Percentiles rank a stretch among this genome's conserved stretches.
These are phyloP conservation scores for Oscheius sp. DNA, from an alignment of 2,888 invertebrate genomes.

Conservation along the genomic window DNA sequence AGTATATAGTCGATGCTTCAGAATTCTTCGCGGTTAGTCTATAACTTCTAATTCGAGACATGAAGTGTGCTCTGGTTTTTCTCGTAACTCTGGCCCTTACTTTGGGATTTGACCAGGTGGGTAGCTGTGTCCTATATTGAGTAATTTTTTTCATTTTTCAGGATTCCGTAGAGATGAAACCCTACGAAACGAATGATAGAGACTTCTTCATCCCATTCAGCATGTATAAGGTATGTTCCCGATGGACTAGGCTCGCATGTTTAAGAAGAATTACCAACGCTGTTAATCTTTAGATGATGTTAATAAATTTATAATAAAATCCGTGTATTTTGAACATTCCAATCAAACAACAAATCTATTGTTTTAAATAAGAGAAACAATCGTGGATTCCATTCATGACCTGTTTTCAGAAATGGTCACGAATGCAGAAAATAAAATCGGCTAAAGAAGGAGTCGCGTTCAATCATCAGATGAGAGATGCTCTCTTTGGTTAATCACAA, in stretches of 20 bases:
- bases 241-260: no score
- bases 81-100: no score
- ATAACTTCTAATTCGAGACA: no score
- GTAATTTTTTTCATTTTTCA: no score
- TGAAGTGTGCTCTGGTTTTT: no score
- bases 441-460: constrained; percentile 16
- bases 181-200: background rate
- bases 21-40: no score
- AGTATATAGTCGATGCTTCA: no score
- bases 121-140: no score
- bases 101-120: no score
- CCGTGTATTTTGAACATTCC: background rate
- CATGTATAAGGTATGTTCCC: constrained; percentile 6
- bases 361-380: background rate
- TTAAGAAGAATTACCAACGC: no score
- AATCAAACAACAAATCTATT: background rate
- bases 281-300: background rate
- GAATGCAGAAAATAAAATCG: constrained; percentile 10
- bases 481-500: constrained; percentile 18
- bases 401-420: constrained; percentile 8
- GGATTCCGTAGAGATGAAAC: constrained; percentile 1
- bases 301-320: background rate
- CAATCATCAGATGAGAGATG: constrained; percentile 13
- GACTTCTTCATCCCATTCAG: constrained; percentile 12
- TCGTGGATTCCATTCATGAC: background rate